Conservation (phyloP, 2,888 invertebrate species). For the Oxyteleia sp. region DNA sequence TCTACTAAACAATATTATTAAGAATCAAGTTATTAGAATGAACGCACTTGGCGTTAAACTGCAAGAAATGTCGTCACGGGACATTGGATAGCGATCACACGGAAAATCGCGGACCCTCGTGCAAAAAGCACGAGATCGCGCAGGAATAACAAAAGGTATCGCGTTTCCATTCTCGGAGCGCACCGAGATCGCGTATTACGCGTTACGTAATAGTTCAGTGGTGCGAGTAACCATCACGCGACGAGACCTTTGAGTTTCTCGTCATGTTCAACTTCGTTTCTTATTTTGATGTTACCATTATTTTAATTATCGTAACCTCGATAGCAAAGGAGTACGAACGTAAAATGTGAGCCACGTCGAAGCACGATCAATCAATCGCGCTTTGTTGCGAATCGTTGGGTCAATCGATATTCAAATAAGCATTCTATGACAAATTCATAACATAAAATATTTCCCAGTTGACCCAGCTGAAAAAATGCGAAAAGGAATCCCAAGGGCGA, state of each 20-base stretch:
- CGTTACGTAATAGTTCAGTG: conserved; percentile 22
- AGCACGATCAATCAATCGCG: no score
- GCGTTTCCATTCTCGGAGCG: conserved; percentile 40
- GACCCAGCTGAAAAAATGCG: no score
- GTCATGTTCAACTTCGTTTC: neutral
- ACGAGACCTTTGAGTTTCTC: conserved; percentile 11
- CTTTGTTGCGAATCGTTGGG: no score
- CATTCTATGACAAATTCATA: no score
- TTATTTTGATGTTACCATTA: no score
- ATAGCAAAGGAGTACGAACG: no score
- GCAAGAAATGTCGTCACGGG: conserved; percentile 27
- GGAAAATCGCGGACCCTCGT: conserved; percentile 38
- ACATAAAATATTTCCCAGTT: no score
- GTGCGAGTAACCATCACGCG: conserved; percentile 16
- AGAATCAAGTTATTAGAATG: conserved; percentile 21
- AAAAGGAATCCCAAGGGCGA: no score
- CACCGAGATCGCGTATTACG: conserved; percentile 4
- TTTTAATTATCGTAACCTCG: no score
- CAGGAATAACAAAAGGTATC: no score
- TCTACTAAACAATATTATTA: conserved; percentile 6
- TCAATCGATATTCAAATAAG: no score
- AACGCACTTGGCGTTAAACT: conserved; percentile 22
- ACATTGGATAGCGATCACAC: conserved; percentile 21
- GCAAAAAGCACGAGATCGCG: conserved; percentile 13
- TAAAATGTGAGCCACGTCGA: no score